These are phyloP conservation scores for Leucosticte australis DNA, from an alignment of 2,113 vertebrate genomes.

Conservation along the genomic window DNA sequence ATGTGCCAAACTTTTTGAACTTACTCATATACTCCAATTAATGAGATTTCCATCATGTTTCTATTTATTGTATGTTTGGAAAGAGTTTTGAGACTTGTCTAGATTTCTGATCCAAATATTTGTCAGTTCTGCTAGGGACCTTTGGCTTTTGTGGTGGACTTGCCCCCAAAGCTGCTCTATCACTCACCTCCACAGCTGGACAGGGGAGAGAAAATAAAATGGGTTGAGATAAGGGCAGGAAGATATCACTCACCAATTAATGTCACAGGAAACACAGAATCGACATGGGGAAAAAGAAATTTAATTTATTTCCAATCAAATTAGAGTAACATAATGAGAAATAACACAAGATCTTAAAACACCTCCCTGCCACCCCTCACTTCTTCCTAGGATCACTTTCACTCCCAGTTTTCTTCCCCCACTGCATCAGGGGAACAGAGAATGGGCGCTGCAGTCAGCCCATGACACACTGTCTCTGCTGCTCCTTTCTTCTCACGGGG, in stretches of 20 bases:
- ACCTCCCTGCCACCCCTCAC: accelerated
- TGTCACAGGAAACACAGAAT: background rate
- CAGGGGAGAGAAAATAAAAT: background rate
- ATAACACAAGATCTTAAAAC: background rate
- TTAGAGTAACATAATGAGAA: background rate
- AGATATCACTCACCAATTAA: background rate
- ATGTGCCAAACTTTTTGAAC: background rate
- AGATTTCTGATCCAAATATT: background rate
- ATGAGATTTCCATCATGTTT: background rate
- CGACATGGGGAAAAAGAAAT: background rate
- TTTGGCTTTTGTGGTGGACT: background rate
- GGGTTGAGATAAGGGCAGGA: background rate
- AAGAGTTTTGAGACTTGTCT: background rate
- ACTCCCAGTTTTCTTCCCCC: background rate
- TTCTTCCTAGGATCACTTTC: background rate
- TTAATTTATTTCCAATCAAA: background rate
- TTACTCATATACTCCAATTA: background rate
- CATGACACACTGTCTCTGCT: background rate
- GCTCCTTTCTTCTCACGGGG: background rate
- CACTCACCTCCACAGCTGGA: background rate
- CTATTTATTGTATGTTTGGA: background rate
- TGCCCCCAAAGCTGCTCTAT: accelerated
- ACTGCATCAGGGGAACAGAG: accelerated
- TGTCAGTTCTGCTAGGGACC: background rate
- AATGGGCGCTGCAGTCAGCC: background rate